phyloP scores from a whole-genome alignment of 2,797 vertebrate genomes.

The Arctocebus calabarensis region DNA sequence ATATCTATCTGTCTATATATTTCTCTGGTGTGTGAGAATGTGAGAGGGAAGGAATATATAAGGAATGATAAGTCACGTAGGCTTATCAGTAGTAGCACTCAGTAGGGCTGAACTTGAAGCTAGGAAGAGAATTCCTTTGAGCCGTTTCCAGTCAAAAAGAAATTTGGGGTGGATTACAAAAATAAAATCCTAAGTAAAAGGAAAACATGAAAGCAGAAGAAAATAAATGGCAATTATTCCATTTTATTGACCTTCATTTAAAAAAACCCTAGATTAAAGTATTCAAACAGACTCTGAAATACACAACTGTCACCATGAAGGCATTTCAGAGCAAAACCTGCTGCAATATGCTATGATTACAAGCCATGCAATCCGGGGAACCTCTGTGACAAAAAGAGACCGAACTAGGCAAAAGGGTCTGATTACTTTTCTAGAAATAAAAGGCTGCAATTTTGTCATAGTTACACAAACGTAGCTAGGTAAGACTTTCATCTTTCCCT shows the following conservation, averaged over 20 bases:
- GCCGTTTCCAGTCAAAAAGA: constrained; percentile 39
- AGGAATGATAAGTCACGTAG: constrained; percentile 1
- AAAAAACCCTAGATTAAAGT: constrained; percentile 36
- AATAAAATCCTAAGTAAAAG: constrained; percentile 48
- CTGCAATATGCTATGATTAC: constrained; percentile 71
- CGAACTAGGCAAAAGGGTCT: constrained; percentile 16
- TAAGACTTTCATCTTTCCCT: constrained; percentile 10
- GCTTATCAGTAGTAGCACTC: neutral
- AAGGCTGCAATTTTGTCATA: constrained; percentile 48
- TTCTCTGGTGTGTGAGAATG: constrained; percentile 1
- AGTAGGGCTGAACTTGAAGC: constrained; percentile 36
- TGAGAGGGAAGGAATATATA: neutral
- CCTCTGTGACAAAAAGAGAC: constrained; percentile 45
- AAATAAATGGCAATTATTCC: constrained; percentile 24
- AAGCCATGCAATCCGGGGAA: constrained; percentile 48
- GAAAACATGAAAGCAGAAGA: constrained; percentile 28
- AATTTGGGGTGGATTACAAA: constrained; percentile 45
- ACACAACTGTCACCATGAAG: constrained; percentile 54
- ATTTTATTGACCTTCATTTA: constrained; percentile 27
- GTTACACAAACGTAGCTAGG: neutral
- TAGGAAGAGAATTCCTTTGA: constrained; percentile 43
- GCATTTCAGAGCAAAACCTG: constrained; percentile 59
- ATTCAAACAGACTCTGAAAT: constrained; percentile 52
- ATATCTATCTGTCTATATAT: constrained; percentile 20
- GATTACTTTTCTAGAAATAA: constrained; percentile 27